Evolutionary conservation across 2,797 vertebrate genomes (phyloP), one percentile per base, ranked within the genome.

Genomic region (Sebastes cheni): DNA sequence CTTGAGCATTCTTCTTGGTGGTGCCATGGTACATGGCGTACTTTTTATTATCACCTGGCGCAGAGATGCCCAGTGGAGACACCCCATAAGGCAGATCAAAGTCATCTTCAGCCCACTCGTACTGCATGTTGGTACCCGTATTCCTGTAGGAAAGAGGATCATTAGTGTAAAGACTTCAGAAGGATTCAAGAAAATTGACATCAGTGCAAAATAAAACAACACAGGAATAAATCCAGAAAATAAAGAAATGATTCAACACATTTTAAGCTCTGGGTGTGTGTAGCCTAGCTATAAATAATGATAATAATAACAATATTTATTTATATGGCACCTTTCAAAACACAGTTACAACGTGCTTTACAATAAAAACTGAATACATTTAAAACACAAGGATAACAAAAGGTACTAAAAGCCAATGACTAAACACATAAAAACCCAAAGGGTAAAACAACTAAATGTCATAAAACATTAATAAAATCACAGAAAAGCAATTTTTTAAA

Each of bases 1-100:
- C 1, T 6, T 29, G 5, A 16, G 90, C 90, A 1, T 1, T 1
- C 1, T 0, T 14, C 0, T 0, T 25, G 54, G 64, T 77, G 58
- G 95, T 95, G 30, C 95, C 94, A 3, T 95, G 94, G 75, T 93
- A 95, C 94, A 96, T 95, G 42, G 80, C 1, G 18, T 94, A 94
- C 1, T 0, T 64, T 4, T 0, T 3, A 4, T 0, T 1, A 0
- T 68, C 1, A 8, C 0, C 0, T 1, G 93, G 92, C 0, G 1
- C 12, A 1, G 18, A 1, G 0, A 0, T 1, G 8, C 12, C 75
- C 4, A 89, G 1, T 0, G 74, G 89, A 9, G 0, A 0, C 0
- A 74, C 81, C 1, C 76, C 88, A 0, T 0, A 0, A 1, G 72
- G 83, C 22, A 27, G 4, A 0, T 0, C 6, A 18, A 88, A 89